Evolutionary conservation across 2,113 vertebrate genomes (phyloP).

Genomic region (Otocyon megalotis): DNA sequence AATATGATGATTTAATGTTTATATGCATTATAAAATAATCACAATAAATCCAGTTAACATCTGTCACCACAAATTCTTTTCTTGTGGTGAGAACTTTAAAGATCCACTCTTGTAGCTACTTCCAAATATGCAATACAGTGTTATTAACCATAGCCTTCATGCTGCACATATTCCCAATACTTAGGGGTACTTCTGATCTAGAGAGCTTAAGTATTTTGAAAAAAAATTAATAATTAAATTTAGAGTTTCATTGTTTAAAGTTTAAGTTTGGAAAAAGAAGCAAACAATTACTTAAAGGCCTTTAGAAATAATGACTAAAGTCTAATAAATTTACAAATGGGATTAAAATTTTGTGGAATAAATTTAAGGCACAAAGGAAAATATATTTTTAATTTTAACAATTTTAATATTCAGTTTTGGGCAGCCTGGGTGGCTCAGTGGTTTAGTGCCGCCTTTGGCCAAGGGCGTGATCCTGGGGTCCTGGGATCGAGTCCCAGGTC

Average conservation of each 20-base stretch:
- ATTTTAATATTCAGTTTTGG: not conserved
- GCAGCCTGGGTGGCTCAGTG: not conserved
- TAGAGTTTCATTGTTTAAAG: not conserved
- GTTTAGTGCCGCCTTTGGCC: too few species aligned
- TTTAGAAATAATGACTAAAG: not conserved
- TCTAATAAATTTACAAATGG: not conserved
- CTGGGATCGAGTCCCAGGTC: too few species aligned
- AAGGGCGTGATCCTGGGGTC: too few species aligned
- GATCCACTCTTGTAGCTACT: not conserved
- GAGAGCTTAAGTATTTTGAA: not conserved
- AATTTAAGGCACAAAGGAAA: not conserved
- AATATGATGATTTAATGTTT: not conserved
- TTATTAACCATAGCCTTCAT: not conserved
- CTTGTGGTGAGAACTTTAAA: not conserved
- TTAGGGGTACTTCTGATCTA: not conserved
- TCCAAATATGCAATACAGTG: not conserved
- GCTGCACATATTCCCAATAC: not conserved
- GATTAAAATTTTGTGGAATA: not conserved
- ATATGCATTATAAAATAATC: not conserved
- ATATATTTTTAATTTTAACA: not conserved
- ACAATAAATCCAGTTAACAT: not conserved
- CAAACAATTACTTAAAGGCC: not conserved
- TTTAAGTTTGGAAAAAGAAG: not conserved
- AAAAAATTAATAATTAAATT: not conserved
- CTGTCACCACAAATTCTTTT: not conserved